Evolutionary conservation across 2,797 vertebrate species (phyloP).

Genomic region (Halcyon chelicuti): DNA sequence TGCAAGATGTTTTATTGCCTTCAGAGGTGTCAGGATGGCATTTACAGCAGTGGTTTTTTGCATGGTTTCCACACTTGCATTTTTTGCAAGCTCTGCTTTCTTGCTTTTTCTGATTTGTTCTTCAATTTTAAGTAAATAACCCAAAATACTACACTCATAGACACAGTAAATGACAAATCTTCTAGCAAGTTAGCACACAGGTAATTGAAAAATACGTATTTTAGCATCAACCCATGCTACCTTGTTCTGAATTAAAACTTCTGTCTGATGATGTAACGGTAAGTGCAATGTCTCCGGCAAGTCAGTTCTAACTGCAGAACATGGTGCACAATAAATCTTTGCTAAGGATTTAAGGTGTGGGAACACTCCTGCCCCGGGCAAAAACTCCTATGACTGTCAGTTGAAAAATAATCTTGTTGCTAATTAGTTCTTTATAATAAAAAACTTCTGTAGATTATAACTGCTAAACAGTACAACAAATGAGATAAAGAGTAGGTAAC

Average conservation of each 20-base stretch:
- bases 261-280: neutral
- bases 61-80: neutral
- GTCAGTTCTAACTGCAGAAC: neutral
- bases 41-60: neutral
- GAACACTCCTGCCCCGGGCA: neutral
- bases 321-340: fast-evolving
- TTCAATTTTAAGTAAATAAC: neutral
- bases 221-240: neutral
- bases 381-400: neutral
- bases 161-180: neutral
- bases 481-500: neutral
- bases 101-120: neutral
- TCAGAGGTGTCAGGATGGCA: neutral
- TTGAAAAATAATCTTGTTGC: neutral
- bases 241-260: neutral
- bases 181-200: neutral
- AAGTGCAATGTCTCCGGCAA: neutral
- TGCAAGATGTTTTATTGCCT: neutral
- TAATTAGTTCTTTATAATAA: neutral
- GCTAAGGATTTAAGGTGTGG: neutral
- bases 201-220: neutral
- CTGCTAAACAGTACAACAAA: neutral
- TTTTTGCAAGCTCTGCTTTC: neutral
- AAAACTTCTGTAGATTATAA: neutral
- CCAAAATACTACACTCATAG: neutral